Percentiles rank a stretch among this genome's conserved stretches.
Conservation (phyloP, 2,113 vertebrate species). For the Planiliza haematocheilus region DNA sequence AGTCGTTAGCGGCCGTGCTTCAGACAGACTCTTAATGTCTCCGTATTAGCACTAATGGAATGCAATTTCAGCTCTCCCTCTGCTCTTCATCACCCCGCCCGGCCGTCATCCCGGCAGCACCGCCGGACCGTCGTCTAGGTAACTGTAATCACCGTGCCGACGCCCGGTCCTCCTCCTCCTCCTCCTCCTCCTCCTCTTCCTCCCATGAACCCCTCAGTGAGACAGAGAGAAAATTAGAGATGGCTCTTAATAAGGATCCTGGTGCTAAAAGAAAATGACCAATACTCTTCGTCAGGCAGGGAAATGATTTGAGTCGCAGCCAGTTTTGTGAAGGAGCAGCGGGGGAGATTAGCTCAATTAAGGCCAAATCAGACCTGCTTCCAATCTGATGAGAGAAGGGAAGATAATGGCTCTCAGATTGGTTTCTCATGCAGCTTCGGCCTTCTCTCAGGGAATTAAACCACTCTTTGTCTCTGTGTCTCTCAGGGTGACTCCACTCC, state of each 20-base stretch:
- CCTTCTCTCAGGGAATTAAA: slow-evolving; percentile 64
- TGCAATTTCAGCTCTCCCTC: slow-evolving; percentile 82
- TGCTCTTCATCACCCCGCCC: slow-evolving; percentile 75
- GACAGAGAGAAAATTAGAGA: slow-evolving; percentile 73
- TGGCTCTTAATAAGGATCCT: slow-evolving; percentile 70
- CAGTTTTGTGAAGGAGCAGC: slow-evolving; percentile 64
- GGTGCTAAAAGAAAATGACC: slow-evolving; percentile 75
- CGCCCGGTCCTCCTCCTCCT: slow-evolving; percentile 56
- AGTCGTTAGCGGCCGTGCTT: slow-evolving; percentile 63
- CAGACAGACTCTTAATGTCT: slow-evolving; percentile 80
- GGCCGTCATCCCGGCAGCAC: slow-evolving; percentile 56
- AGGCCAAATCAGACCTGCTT: slow-evolving; percentile 75
- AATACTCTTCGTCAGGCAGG: slow-evolving; percentile 63
- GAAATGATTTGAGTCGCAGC: slow-evolving; percentile 68
- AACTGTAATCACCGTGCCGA: slow-evolving; percentile 81
- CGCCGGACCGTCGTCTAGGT: slow-evolving; percentile 81
- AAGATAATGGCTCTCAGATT: slow-evolving; percentile 69
- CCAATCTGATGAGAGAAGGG: slow-evolving; percentile 67
- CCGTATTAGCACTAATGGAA: slow-evolving; percentile 87
- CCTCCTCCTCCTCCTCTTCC: slow-evolving; percentile 30
- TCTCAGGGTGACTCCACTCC: slow-evolving; percentile 50
- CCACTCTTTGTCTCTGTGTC: slow-evolving; percentile 60
- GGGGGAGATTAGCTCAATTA: slow-evolving; percentile 77
- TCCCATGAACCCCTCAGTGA: slow-evolving; percentile 60
- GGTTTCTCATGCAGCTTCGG: slow-evolving; percentile 64